These are phyloP conservation scores for Drosophila kambysellisi DNA, from an alignment of 2,888 invertebrate species.

Conservation along the genomic window DNA sequence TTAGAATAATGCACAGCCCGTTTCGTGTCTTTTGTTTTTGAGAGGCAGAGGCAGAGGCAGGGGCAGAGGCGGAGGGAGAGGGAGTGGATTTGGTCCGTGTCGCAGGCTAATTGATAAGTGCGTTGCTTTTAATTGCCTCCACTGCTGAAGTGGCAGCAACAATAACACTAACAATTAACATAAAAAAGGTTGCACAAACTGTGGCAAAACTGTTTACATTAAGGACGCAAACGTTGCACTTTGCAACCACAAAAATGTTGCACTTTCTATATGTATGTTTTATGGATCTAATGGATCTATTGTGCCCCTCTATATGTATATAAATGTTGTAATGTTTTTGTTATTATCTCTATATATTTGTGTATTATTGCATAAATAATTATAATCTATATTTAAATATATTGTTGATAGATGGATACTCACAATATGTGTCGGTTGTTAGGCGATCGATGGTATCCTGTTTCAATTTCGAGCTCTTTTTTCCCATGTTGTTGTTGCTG, in stretches of 20 bases:
- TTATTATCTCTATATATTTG: not conserved
- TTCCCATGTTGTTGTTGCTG: conserved; percentile 90
- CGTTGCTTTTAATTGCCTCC: conserved; percentile 6
- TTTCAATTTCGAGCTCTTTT: conserved; percentile 98
- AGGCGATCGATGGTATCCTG: conserved; percentile 97
- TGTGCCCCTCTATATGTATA: not conserved
- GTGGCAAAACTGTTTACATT: not conserved
- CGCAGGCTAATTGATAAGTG: conserved; percentile 20
- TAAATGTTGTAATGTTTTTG: not conserved
- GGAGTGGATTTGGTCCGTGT: not conserved
- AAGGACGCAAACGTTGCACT: not conserved
- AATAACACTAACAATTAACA: not conserved
- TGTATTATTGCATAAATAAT: conserved; percentile 25
- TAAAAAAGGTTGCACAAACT: not conserved
- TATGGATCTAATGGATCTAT: too few species aligned
- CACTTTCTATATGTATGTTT: not conserved
- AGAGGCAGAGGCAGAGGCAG: accelerated
- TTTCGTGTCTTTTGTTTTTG: not conserved
- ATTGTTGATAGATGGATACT: conserved; percentile 85
- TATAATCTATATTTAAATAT: conserved; percentile 13
- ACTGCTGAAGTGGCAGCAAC: not conserved
- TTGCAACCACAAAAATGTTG: not conserved
- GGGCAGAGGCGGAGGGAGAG: not conserved
- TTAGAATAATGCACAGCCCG: conserved; percentile 7
- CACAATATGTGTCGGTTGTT: conserved; percentile 97